Base-by-base conservation (phyloP, 2,888 invertebrate genomes). In the Dolomedes plantarius region DNA sequence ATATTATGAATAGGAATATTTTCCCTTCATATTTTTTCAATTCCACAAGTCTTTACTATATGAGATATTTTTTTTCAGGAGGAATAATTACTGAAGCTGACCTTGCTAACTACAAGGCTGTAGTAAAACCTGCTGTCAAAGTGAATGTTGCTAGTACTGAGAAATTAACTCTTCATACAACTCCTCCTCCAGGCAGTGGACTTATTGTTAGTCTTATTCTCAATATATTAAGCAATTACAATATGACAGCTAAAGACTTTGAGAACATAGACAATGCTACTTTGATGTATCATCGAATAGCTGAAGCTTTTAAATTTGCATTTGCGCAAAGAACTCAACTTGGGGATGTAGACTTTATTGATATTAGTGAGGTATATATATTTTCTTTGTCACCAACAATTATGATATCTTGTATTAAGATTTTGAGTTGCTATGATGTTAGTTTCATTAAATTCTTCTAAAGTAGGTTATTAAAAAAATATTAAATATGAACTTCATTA, bases 271-370 rank as follows among this genome's bases (percentile, higher is more conserved):
- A 89, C 31, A 13, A 79, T 0, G 69, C 87, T 13, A 56, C 50
- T 1, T 80, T 88, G 2, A 86, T 95, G 0, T 95, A 95, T 93
- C 98, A 98, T 90, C 94, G 96, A 88, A 93, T 97, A 88, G 93
- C 96, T 9, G 98, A 99, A 91, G 94, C 95, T 3, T 96, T 97
- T 92, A 99, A 99, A 91, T 98, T 95, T 92, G 97, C 95, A 23
- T 98, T 95, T 91, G 98, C 96, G 0, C 94, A 94, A 90, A 93
- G 98, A 89, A 95, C 96, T 0, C 94, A 94, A 89, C 92, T 99
- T 87, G 98, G 96, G 0, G 98, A 86, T 39, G 68, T 46, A 13
- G 74, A 62, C 23, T 86, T 80, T 75, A 50, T 69, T 19, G 88
- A 88, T 27, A 64, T 88, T 2, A 67, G 81, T n/a, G 41, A 88